A percentile compares a stretch with the other conserved stretches of the same genome.
phyloP scores from a whole-genome alignment of 2,888 invertebrate genomes.

The Silvanus unidentatus region DNA sequence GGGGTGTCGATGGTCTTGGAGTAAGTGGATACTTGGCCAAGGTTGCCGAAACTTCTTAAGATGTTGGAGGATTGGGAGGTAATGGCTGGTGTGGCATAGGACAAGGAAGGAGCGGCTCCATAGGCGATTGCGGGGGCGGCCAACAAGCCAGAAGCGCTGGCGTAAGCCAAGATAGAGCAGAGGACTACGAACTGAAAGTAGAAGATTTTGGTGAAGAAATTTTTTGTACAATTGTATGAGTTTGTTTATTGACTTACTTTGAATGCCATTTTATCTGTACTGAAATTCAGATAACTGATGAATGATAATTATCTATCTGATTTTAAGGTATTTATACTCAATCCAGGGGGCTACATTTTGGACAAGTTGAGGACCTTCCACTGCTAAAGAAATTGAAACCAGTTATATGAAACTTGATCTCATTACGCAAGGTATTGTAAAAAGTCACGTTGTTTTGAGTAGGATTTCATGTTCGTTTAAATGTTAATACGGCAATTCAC shows the following conservation, averaged over 20 bases:
- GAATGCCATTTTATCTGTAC: constrained; percentile 15
- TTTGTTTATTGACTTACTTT: constrained; percentile 12
- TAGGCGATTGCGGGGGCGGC: constrained; percentile 36
- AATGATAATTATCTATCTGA: too few relatives aligned
- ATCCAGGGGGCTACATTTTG: too few relatives aligned
- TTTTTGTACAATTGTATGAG: constrained; percentile 9
- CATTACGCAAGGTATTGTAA: too few relatives aligned
- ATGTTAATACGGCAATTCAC: too few relatives aligned
- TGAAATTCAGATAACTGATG: too few relatives aligned
- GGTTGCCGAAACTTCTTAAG: constrained; percentile 58
- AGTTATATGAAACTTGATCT: too few relatives aligned
- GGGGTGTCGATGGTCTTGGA: constrained; percentile 67
- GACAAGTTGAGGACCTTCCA: too few relatives aligned
- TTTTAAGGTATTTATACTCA: too few relatives aligned
- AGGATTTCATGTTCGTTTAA: too few relatives aligned
- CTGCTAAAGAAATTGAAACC: too few relatives aligned
- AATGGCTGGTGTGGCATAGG: constrained; percentile 49
- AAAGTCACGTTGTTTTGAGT: too few relatives aligned
- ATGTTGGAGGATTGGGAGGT: constrained; percentile 58
- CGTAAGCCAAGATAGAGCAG: constrained; percentile 48
- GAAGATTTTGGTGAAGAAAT: background rate
- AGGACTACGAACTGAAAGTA: constrained; percentile 52
- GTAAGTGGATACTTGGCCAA: constrained; percentile 64
- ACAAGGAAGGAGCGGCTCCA: constrained; percentile 36
- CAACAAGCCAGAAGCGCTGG: constrained; percentile 54